These are phyloP conservation scores for Zosterops hypoxanthus DNA, from an alignment of 2,113 vertebrate species.

Conservation along the genomic window DNA sequence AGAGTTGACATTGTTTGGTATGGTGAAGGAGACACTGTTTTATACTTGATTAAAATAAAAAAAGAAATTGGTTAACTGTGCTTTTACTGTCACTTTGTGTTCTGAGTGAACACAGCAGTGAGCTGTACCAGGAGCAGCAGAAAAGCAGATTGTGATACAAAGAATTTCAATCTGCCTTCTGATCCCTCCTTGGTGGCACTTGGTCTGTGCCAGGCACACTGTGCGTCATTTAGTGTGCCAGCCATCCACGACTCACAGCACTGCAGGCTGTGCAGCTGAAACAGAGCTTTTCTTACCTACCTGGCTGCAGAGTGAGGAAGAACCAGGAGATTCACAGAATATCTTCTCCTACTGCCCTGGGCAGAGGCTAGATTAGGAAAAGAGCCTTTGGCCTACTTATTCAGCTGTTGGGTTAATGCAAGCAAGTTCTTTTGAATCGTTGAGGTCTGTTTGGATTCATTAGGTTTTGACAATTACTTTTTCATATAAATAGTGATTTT, in stretches of 20 bases:
- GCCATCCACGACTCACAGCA: neutral
- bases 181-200: neutral
- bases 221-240: neutral
- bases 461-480: neutral
- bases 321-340: neutral
- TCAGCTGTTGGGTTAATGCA: neutral
- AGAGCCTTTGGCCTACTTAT: neutral
- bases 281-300: neutral
- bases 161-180: neutral
- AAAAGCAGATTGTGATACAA: neutral
- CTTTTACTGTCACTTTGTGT: neutral
- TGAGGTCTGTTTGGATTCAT: neutral
- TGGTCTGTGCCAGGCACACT: neutral
- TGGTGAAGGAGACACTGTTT: neutral
- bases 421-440: neutral
- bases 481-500: neutral
- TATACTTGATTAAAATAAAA: neutral
- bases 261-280: neutral
- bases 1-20: neutral
- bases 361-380: neutral
- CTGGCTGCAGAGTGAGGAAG: neutral
- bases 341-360: neutral
- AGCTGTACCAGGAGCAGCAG: slow-evolving; percentile 29
- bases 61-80: neutral
- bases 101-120: neutral